Conservation (phyloP, 2,113 vertebrate species). For the Hippocampus zosterae region DNA sequence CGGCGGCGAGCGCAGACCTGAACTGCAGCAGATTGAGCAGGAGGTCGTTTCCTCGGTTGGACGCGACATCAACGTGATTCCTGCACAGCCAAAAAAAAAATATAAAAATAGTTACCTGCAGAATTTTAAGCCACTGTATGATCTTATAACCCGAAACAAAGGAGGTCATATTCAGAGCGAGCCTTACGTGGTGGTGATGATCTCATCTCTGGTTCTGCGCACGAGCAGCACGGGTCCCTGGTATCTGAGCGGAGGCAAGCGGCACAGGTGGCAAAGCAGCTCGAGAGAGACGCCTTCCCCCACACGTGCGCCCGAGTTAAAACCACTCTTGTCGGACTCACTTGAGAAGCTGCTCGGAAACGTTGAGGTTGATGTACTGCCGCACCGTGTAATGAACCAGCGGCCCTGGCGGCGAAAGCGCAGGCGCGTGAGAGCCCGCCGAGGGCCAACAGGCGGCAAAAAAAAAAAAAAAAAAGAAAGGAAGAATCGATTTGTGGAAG, state of each 20-base stretch:
- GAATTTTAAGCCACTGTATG: too few species aligned
- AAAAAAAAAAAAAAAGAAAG: too few species aligned
- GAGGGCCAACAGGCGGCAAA: too few species aligned
- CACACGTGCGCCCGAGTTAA: slow-evolving; percentile 4
- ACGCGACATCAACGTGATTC: slow-evolving; percentile 83
- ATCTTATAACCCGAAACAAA: too few species aligned
- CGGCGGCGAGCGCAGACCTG: slow-evolving; percentile 62
- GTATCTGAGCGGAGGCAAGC: slow-evolving; percentile 69
- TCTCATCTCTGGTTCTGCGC: slow-evolving; percentile 88
- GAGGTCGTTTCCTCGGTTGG: slow-evolving; percentile 86
- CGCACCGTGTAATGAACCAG: slow-evolving; percentile 85
- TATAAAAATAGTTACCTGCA: too few species aligned
- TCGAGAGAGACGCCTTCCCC: slow-evolving; percentile 1
- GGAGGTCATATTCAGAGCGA: too few species aligned
- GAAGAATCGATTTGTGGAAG: neutral
- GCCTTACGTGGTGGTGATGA: slow-evolving; percentile 87
- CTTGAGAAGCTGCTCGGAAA: slow-evolving; percentile 87
- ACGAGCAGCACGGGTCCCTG: slow-evolving; percentile 86
- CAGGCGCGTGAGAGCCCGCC: neutral
- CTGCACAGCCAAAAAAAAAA: slow-evolving; percentile 48
- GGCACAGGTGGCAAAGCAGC: neutral
- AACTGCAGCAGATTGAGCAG: slow-evolving; percentile 82
- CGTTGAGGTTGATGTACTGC: slow-evolving; percentile 89
- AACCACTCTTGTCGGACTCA: slow-evolving; percentile 37
- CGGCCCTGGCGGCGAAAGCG: slow-evolving; percentile 64